Evolutionary conservation across 2,888 invertebrate genomes (phyloP).

Genomic region (Tridacna gigas): DNA sequence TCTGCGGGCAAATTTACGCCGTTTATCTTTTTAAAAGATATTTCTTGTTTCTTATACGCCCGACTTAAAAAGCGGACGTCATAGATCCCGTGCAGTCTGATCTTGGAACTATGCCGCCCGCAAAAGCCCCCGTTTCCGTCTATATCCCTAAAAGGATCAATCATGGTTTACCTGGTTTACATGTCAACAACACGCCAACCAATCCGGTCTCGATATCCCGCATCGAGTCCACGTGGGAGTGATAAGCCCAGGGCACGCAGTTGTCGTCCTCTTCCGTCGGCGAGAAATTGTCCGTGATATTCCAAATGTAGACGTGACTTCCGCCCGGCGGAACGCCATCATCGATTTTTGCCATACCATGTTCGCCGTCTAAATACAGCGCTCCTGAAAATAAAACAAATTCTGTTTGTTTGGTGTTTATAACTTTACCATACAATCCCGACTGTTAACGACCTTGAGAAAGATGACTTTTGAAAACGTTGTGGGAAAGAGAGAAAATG

Average conservation of each 20-base stretch:
- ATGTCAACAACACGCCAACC: constrained; percentile 69
- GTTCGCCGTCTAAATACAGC: constrained; percentile 69
- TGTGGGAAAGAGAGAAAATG: no score
- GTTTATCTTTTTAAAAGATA: no score
- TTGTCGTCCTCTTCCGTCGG: constrained; percentile 68
- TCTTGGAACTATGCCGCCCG: no score
- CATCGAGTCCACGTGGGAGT: constrained; percentile 70
- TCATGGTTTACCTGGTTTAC: constrained; percentile 65
- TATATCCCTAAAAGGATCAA: background rate
- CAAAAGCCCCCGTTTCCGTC: no score
- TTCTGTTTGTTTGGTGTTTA: no score
- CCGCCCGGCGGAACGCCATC: constrained; percentile 69
- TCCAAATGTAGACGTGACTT: constrained; percentile 67
- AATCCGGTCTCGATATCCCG: constrained; percentile 71
- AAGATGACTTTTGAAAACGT: no score
- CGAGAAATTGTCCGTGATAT: constrained; percentile 66
- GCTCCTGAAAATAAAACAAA: constrained; percentile 62
- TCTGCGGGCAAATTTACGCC: no score
- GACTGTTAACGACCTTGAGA: no score
- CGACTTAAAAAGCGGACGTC: no score
- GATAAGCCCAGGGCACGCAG: constrained; percentile 74
- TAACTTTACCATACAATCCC: no score
- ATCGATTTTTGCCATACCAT: constrained; percentile 56
- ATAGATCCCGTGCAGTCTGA: no score
- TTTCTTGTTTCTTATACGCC: no score